Evolutionary conservation across 2,888 invertebrate genomes (phyloP), one percentile per base, ranked within the genome.

Genomic region (Micoletzkya japonica): DNA sequence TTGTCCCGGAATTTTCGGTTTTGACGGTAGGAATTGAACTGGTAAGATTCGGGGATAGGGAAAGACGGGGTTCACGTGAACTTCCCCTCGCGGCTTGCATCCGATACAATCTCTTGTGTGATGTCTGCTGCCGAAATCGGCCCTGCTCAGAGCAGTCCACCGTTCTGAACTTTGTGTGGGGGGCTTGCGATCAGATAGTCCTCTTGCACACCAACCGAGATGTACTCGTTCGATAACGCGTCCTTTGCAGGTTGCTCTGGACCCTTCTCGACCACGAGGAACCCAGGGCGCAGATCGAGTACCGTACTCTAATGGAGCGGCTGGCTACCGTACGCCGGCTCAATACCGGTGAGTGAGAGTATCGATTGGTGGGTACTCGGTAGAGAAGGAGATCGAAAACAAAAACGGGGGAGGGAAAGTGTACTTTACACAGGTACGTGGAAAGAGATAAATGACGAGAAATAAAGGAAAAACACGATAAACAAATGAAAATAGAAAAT

Each of bases 241-340:
- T 39, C 2, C 14, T 6, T 49, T 63, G 50, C 63, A 66, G 64
- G n/a, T 26, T 34, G 32, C 52, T 66, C 54, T 66, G 32, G 52
- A 66, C 64, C 26, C n/a, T 32, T 10, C 50, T 63, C 26, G 32
- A 37, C 28, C 26, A 54, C 17, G 17, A 66, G 6, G 54, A 66
- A 50, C n/a, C 17, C 2, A 7, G 24, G 1, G 54, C 32, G 10
- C 68, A 68, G 34, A 44, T 58, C 44, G 68, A 68, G 49, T 68
- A 58, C 58, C n/a, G 24, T 24, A 17, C 49, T 17, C 58, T 68
- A 1, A 57, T 68, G 0, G 68, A 68, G 6, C 30, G 68, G 1
- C 58, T 68, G 24, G 58, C 58, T 10, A 68, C 68, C 30, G 68
- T 68, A 0, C 57, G 68, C 6, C 39, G 49, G 44, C 57, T 68